phyloP scores from a whole-genome alignment of 2,113 vertebrate genomes.

The Ciconia stormi region DNA sequence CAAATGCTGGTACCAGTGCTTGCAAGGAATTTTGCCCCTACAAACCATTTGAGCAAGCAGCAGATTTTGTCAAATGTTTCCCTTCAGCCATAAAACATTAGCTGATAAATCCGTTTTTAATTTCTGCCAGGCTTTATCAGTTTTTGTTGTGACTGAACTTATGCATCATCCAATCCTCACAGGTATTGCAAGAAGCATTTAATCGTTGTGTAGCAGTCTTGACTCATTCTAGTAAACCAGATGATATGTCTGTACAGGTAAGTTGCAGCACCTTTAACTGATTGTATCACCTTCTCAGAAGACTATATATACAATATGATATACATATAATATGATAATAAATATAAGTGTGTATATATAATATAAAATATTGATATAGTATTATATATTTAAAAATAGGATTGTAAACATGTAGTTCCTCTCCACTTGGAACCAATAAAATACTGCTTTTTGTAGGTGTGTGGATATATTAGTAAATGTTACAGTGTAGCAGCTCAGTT shows the following conservation, averaged over 20 bases:
- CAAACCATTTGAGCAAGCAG: not conserved
- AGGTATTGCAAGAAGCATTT: slow-evolving; percentile 92
- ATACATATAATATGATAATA: not conserved
- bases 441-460: slow-evolving; percentile 79
- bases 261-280: not conserved
- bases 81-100: not conserved
- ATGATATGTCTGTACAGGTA: slow-evolving; percentile 97
- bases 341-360: not conserved
- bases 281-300: not conserved
- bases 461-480: slow-evolving; percentile 93
- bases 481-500: slow-evolving; percentile 98
- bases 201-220: slow-evolving; percentile 93
- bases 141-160: not conserved
- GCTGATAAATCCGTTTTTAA: not conserved
- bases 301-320: no score
- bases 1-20: not conserved
- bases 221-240: slow-evolving; percentile 89
- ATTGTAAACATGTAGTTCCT: not conserved
- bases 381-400: not conserved
- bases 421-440: not conserved
- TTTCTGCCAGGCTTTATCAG: not conserved
- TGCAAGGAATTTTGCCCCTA: not conserved
- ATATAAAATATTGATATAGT: not conserved
- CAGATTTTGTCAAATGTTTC: not conserved
- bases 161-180: not conserved